Conservation (phyloP, 2,888 invertebrate species). For the Rhorus exstirpatorius region DNA sequence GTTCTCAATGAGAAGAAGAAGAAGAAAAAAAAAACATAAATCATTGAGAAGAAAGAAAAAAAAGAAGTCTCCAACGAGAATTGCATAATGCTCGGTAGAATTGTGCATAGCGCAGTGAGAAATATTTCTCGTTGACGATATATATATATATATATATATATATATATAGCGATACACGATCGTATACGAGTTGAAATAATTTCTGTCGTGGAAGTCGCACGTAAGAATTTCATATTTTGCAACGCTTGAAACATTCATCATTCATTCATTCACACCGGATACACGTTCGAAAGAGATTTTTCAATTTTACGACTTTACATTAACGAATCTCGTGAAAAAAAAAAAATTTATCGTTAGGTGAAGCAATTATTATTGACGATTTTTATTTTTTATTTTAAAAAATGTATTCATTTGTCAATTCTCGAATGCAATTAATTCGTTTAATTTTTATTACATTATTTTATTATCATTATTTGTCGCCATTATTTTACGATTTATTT, state of each 20-base stretch:
- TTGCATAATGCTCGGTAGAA: constrained; percentile 31
- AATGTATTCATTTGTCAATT: constrained; percentile 14
- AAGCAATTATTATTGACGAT: constrained; percentile 20
- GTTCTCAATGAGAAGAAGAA: not conserved
- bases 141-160: too few species aligned
- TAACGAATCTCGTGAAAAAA: constrained; percentile 8
- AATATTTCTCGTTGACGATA: too few species aligned
- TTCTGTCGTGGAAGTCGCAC: not conserved
- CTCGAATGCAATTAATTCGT: too few species aligned
- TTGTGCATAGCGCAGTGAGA: too few species aligned
- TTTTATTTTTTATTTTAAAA: not conserved
- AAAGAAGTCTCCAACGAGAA: constrained; percentile 21
- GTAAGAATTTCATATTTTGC: constrained; percentile 24
- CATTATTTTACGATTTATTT: too few species aligned
- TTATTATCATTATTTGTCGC: too few species aligned
- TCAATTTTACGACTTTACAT: constrained; percentile 7
- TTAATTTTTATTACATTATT: too few species aligned
- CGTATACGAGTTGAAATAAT: too few species aligned
- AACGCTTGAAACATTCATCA: constrained; percentile 16
- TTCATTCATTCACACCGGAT: constrained; percentile 29
- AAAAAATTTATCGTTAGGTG: too few species aligned
- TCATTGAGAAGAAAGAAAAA: not conserved
- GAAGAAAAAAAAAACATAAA: not conserved
- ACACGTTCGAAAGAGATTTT: constrained; percentile 22
- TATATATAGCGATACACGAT: too few species aligned